Evolutionary conservation across 1,140 invertebrate species (phyloP).

Genomic region (Rhopalosiphum padi): DNA sequence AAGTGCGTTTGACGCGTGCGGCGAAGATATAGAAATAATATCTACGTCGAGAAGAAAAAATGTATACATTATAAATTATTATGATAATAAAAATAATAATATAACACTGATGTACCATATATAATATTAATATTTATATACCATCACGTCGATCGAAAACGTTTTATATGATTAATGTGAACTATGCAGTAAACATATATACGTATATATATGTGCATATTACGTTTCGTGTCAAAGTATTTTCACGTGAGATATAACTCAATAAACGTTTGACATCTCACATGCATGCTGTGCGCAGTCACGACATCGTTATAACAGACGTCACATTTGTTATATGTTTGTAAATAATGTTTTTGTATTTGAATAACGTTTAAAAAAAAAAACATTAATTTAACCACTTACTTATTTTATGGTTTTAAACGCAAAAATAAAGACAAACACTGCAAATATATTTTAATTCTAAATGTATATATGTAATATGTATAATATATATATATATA

Average conservation of each 20-base stretch:
- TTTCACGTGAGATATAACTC: background rate
- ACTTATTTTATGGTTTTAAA: too few species aligned
- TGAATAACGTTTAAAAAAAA: too few species aligned
- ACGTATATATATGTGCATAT: too few species aligned
- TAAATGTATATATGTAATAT: too few species aligned
- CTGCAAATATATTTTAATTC: too few species aligned
- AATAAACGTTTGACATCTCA: background rate
- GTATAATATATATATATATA: too few species aligned
- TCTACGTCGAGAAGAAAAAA: background rate
- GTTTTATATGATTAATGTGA: background rate
- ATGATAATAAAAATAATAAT: background rate
- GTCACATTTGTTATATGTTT: too few species aligned
- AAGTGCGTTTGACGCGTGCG: background rate
- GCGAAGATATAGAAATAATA: background rate
- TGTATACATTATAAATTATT: background rate
- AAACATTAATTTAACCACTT: too few species aligned
- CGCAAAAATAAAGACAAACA: too few species aligned
- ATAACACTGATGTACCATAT: background rate
- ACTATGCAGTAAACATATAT: background rate
- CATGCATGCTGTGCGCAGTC: too few species aligned
- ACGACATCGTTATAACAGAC: too few species aligned
- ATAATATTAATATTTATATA: background rate
- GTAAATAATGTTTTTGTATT: too few species aligned
- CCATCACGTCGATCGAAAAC: background rate
- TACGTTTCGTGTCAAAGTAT: background rate